Evolutionary conservation across 2,888 invertebrate species (phyloP), one percentile per base, ranked within the genome.

Genomic region (Lochmaea crataegi): DNA sequence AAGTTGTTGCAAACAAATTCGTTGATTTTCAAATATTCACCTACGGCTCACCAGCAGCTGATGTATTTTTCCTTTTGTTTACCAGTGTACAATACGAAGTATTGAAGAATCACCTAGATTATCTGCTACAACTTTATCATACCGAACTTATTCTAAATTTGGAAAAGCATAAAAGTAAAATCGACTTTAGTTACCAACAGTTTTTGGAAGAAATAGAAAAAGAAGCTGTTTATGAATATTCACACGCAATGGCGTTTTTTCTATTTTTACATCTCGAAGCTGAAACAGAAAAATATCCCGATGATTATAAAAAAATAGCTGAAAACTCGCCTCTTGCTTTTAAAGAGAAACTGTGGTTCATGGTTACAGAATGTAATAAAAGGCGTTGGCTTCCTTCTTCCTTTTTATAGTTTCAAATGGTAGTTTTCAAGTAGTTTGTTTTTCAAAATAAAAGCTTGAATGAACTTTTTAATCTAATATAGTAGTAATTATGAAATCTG

Each of bases 1-100:
- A 75, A 68, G 74, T 76, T 32, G 56, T 71, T 0, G 22, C 68
- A 22, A 77, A 76, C 48, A 84, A 81, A 71, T 67, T 84, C 1
- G 77, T 83, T 2, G 84, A 83, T 69, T 83, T 81, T 64, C 83
- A 83, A 77, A 38, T 78, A 9, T 78, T 77, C 18, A 64, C 69
- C 1, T 81, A 80, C 64, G 77, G 76, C 16, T 80, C 82, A 4
- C 78, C 78, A 5, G 79, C 77, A 10, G 45, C 56, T 12, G 83
- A 84, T 74, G 18, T 84, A 2, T 64, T 81, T 7, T 82, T 83
- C 65, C 82, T 83, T 61, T 63, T 83, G 18, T 80, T 78, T 66
- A 77, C 80, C 16, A 83, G 83, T 76, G 77, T 80, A 14, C 69
- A 76, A 38, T 68, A 66, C 12, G 57, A 74, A 12, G 71, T 74